A percentile compares a stretch with the other conserved stretches of the same genome.
Evolutionary conservation across 2,113 vertebrate genomes (phyloP).

Genomic region (Burhinus oedicnemus): DNA sequence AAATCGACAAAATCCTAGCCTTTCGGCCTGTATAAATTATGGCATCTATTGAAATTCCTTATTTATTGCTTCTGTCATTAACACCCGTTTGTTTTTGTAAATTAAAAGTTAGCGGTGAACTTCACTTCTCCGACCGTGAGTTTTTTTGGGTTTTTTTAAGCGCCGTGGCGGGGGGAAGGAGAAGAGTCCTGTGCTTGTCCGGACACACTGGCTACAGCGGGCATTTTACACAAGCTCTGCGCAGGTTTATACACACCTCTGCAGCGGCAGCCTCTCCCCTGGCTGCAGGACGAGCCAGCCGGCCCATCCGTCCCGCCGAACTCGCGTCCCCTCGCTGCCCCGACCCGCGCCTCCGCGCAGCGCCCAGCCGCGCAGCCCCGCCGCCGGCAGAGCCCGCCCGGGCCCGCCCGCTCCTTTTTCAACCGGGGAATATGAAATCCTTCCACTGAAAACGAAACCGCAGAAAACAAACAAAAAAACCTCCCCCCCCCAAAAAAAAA

Average conservation of each 20-base stretch:
- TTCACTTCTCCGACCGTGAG: neutral
- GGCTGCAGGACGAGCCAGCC: neutral
- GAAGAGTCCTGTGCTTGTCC: neutral
- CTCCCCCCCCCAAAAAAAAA: too few relatives aligned
- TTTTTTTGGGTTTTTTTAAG: neutral
- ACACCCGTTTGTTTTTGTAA: constrained; percentile 50
- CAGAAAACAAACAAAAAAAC: too few relatives aligned
- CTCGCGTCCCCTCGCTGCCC: neutral
- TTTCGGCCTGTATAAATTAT: constrained; percentile 67
- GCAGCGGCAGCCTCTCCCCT: neutral
- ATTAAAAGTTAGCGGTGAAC: constrained; percentile 17
- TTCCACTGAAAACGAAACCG: neutral
- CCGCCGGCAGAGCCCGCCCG: neutral
- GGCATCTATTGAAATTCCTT: constrained; percentile 62
- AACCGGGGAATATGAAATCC: neutral
- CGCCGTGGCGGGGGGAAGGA: neutral
- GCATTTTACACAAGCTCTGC: neutral
- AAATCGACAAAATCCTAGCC: neutral
- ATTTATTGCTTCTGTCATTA: constrained; percentile 72
- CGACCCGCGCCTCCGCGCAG: neutral
- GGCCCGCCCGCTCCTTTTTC: neutral
- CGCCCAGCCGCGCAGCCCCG: too few relatives aligned
- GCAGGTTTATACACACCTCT: neutral
- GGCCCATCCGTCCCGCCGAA: neutral
- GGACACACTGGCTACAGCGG: neutral